Base-by-base conservation (phyloP, 2,888 invertebrate genomes). In the Thyatira batis region DNA sequence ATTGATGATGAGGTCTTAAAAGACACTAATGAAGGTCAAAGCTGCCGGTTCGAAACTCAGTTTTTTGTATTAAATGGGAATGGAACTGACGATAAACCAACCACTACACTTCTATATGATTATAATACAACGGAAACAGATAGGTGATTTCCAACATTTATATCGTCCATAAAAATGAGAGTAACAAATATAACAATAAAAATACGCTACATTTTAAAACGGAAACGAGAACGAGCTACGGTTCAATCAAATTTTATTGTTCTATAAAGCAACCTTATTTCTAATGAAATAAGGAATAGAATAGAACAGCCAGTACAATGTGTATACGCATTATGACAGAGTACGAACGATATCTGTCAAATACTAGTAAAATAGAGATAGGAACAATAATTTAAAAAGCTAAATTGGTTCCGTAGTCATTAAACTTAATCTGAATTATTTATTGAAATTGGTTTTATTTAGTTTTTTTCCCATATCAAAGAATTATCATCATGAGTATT, bases 311-410 rank as follows among this genome's bases (percentile, higher is more conserved):
- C 5, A 33, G 13, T 39, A 8, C 8, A 11, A 17, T 2, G 6
- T n/a, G 60, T 60, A 57, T 60, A 52, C 60, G 58, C 59, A 62
- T 61, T 58, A 58, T 65, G 61, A 66, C 44, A 56, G 46, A 61
- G 52, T 57, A 55, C 67, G 67, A 53, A 54, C 60, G 62, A 70
- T 54, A 61, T 70, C 52, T 67, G 61, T 63, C 63, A 51, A 45
- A 27, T 54, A 53, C 44, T 21, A 43, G 11, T 17, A 6, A 25
- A 46, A 23, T 39, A 33, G 5, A 30, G 33, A 33, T 30, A 6
- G 20, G 20, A 33, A 33, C 20, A 20, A 21, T 20, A 28, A 49
- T 23, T 20, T 17, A 49, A 20, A 20, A 20, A 20, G 33, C 9
- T 33, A 9, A 39, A 49, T 49, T 30, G 39, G 30, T 49, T 33